Base-by-base conservation (phyloP, 2,113 vertebrate species). In the Haplotaxodon microlepis region DNA sequence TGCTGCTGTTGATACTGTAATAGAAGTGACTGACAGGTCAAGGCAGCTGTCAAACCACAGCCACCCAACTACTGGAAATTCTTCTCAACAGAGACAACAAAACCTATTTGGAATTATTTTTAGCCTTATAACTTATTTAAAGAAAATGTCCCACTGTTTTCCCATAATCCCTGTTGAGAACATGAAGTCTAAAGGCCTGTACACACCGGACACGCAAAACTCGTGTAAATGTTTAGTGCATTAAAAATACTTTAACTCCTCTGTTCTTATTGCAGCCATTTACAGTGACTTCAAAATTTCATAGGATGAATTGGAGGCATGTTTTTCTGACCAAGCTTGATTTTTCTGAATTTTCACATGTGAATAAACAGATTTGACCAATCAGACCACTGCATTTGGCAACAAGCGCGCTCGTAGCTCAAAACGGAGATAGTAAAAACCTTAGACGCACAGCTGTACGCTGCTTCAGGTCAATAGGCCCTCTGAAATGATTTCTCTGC, bases 11-110 rank as follows among this genome's bases (percentile, higher is more conserved):
- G 92, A 94, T 90, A 94, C 91, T 89, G 92, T 92, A 93, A 91
- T 90, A 90, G 73, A 88, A 86, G 73, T 93, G 93, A 93, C 63
- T 92, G 93, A 93, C 92, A 85, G 91, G 90, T 90, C 92, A 92
- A 76, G 79, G 87, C 91, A 86, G 88, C 90, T 90, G 91, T 90
- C 92, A 90, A 85, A 86, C 87, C 36, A 57, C 86, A 84, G 27
- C 83, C 87, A 40, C 86, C 76, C 83, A 42, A 19, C 31, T 88
- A 56, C 78, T 34, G 45, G 56, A 90, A 84, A 82, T 78, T 47
- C 27, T 31, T 54, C 27, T 29, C 21, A 63, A 83, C 38, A 59
- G 83, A 90, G 81, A 78, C 66, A 54, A 81, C 38, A 40, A 76
- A 82, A 63, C 12, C 14, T 36, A n/a, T 86, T 50, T 31, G 19